A percentile compares a stretch with the other conserved stretches of the same genome.
phyloP scores from a whole-genome alignment of 2,113 vertebrate species.

The Mugil cephalus region DNA sequence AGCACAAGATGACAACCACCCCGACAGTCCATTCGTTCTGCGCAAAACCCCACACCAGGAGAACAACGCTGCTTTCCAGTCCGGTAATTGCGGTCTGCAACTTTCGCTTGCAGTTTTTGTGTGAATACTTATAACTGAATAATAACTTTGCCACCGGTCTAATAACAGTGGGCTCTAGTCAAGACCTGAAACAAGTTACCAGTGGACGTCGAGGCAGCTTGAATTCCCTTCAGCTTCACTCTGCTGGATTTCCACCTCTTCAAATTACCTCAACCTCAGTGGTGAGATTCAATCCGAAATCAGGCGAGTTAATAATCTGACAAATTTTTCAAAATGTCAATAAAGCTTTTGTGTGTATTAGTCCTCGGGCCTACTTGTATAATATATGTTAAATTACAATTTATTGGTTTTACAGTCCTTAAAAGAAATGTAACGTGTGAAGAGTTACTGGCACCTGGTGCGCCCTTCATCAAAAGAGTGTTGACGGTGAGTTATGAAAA shows the following conservation, averaged over 20 bases:
- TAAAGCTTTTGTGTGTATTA: neutral
- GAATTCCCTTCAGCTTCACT: constrained; percentile 76
- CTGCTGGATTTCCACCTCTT: constrained; percentile 67
- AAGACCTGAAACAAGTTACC: constrained; percentile 80
- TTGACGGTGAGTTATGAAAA: constrained; percentile 84
- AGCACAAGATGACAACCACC: constrained; percentile 71
- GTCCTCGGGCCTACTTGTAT: neutral
- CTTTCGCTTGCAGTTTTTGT: neutral
- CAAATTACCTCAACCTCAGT: constrained; percentile 64
- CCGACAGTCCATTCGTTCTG: constrained; percentile 85
- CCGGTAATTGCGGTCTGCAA: constrained; percentile 72
- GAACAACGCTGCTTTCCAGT: constrained; percentile 82
- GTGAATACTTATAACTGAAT: neutral
- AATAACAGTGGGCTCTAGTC: constrained; percentile 76
- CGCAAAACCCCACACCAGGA: constrained; percentile 79
- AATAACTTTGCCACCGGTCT: neutral
- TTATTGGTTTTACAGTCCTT: constrained; percentile 81
- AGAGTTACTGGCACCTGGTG: constrained; percentile 87
- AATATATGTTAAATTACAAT: neutral
- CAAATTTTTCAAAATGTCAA: neutral
- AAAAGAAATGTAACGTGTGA: constrained; percentile 84
- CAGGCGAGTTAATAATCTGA: constrained; percentile 80
- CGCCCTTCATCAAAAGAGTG: constrained; percentile 86
- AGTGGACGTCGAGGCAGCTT: constrained; percentile 80
- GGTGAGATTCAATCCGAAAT: constrained; percentile 87